Evolutionary conservation across 2,113 vertebrate genomes (phyloP).

Genomic region (Lophochroa leadbeateri): DNA sequence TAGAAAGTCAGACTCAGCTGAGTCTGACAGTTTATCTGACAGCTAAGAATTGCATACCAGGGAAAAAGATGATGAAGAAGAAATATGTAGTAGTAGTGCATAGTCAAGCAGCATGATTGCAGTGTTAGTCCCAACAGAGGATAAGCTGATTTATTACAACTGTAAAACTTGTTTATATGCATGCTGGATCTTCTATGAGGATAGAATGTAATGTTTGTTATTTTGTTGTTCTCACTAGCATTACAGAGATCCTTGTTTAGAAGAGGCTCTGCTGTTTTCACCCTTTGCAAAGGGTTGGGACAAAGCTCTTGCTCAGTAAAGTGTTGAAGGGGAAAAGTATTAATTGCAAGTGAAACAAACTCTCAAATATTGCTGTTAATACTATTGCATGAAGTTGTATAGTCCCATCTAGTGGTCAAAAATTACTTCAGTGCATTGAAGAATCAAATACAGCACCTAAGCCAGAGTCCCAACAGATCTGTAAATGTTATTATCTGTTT

Average conservation of each 20-base stretch:
- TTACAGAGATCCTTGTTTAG: neutral
- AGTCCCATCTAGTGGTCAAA: conserved; percentile 76
- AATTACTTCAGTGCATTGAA: neutral
- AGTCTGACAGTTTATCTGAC: neutral
- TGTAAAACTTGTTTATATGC: neutral
- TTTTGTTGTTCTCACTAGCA: neutral
- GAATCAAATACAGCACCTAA: neutral
- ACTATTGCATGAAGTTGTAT: conserved; percentile 42
- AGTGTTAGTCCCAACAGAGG: neutral
- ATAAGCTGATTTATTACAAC: conserved; percentile 12
- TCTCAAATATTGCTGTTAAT: neutral
- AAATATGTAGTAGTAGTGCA: neutral
- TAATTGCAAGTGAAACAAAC: neutral
- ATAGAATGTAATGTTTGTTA: neutral
- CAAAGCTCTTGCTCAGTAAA: neutral
- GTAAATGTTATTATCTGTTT: neutral
- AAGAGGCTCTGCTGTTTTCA: neutral
- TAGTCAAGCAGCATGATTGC: neutral
- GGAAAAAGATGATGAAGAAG: neutral
- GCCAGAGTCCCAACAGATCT: neutral
- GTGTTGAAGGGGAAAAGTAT: neutral
- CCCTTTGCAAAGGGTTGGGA: neutral
- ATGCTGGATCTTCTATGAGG: neutral
- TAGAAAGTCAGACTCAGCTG: conserved; percentile 12
- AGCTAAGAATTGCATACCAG: neutral